These are phyloP conservation scores for Garra rufa DNA, from an alignment of 2,113 vertebrate genomes.

Conservation along the genomic window DNA sequence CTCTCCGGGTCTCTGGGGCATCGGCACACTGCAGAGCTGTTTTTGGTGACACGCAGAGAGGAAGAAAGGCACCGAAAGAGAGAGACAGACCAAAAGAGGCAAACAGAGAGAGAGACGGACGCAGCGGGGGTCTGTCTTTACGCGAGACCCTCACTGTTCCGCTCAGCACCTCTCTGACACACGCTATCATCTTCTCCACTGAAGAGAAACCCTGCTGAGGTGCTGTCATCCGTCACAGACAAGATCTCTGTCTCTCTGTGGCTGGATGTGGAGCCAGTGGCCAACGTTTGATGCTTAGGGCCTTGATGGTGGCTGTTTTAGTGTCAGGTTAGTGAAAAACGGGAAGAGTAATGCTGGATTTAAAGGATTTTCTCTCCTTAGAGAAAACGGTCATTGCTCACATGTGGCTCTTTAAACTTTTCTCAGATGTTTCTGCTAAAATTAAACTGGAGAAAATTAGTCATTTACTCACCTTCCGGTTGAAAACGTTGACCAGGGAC, in stretches of 20 bases:
- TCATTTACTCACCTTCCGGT: not conserved
- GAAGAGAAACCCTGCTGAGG: conserved; percentile 23
- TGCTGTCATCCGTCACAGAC: not conserved
- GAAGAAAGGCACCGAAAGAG: conserved; percentile 4
- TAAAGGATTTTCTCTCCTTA: not conserved
- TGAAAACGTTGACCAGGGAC: not conserved
- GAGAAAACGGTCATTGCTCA: not conserved
- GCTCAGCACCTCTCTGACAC: conserved; percentile 7
- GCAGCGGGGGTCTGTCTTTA: not conserved
- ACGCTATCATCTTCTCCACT: conserved; percentile 9
- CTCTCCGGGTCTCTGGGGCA: not conserved
- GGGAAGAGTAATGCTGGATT: not conserved
- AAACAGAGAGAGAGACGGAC: not conserved
- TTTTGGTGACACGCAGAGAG: conserved; percentile 16
- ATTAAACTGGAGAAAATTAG: not conserved
- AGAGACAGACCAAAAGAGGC: not conserved
- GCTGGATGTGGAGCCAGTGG: not conserved
- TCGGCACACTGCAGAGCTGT: not conserved
- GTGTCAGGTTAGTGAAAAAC: not conserved
- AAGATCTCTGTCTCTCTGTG: not conserved
- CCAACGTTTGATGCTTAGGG: not conserved
- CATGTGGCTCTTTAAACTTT: not conserved
- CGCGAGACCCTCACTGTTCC: conserved; percentile 2
- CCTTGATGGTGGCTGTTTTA: not conserved
- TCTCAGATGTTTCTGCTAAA: not conserved